Evolutionary conservation across 2,888 invertebrate species (phyloP), one percentile per base, ranked within the genome.

Genomic region (Antheraea assamensis): DNA sequence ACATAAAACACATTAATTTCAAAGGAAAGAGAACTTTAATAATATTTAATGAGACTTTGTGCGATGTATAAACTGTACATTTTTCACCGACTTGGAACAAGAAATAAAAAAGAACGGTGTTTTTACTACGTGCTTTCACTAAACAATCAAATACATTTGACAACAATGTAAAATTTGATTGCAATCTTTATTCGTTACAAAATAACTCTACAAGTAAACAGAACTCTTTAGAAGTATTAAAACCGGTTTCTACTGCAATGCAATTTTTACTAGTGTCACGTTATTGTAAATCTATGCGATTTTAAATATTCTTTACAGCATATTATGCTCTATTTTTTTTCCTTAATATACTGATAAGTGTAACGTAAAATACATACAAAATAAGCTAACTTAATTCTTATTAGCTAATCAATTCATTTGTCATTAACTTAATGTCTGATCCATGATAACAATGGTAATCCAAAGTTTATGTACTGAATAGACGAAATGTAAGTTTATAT

Each of bases 31-130:
- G 61, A 64, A 64, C 27, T 64, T 64, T 58, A n/a, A 58, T 58
- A 58, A 58, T 58, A 58, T 24, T 58, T 64, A 64, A 64, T 30
- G 61, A 64, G 30, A 64, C 30, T 61, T 61, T 64, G 30, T 64
- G 30, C 27, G 61, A 30, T 17, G 30, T 64, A 64, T 30, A 42
- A 64, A 30, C 30, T 17, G 27, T 5, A 30, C 27, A 64, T 30
- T 64, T 27, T 64, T 64, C 17, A 30, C 61, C 30, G 61, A 15
- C 8, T 61, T 30, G 27, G 27, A 30, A 30, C 15, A 64, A 3
- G 61, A 27, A 61, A 61, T 27, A 64, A 64, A 2, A 15, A 64
- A 30, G 27, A n/a, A 15, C 61, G 0, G 15, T 30, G 30, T 64
- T 64, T 42, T 64, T 30, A 64, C 61, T 64, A 64, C 61, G 30